Conservation (phyloP, 92 coral and sea anemone genomes). For the Umimayanthus kanabou region DNA sequence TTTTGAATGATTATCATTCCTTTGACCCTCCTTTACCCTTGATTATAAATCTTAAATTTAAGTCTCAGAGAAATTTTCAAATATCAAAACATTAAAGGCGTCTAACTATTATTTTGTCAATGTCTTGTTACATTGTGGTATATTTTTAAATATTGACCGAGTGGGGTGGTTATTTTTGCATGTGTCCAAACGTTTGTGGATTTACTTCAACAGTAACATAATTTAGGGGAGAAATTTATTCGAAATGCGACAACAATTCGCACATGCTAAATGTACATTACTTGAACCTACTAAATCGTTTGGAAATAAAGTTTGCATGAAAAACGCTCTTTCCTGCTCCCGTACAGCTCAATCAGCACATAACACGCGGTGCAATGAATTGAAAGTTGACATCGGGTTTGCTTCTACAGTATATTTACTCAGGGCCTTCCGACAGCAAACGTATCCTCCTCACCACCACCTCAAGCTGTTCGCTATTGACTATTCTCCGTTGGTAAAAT, state of each 20-base stretch:
- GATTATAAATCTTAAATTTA: constrained; percentile 27
- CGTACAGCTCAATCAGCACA: background rate
- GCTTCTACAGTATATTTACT: background rate
- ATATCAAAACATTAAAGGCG: constrained; percentile 25
- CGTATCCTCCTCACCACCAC: background rate
- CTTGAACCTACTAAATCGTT: background rate
- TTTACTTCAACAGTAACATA: background rate
- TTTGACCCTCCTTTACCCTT: background rate
- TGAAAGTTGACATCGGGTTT: background rate
- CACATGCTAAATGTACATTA: background rate
- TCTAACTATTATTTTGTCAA: background rate
- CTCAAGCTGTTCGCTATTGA: constrained; percentile 3
- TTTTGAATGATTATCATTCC: constrained; percentile 30
- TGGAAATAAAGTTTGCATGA: background rate
- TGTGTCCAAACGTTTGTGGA: constrained; percentile 24
- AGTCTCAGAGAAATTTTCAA: constrained; percentile 18
- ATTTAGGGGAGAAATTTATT: background rate
- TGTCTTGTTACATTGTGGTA: background rate
- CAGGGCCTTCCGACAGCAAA: background rate
- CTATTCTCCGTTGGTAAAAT: constrained; percentile 33
- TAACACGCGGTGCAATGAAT: constrained; percentile 15
- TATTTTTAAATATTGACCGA: constrained; percentile 26
- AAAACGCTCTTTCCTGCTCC: background rate
- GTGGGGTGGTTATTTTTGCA: constrained; percentile 17
- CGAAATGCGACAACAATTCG: background rate